Evolutionary conservation across 2,113 vertebrate species (phyloP), one percentile per base, ranked within the genome.

Genomic region (Neolamprologus ventralis): DNA sequence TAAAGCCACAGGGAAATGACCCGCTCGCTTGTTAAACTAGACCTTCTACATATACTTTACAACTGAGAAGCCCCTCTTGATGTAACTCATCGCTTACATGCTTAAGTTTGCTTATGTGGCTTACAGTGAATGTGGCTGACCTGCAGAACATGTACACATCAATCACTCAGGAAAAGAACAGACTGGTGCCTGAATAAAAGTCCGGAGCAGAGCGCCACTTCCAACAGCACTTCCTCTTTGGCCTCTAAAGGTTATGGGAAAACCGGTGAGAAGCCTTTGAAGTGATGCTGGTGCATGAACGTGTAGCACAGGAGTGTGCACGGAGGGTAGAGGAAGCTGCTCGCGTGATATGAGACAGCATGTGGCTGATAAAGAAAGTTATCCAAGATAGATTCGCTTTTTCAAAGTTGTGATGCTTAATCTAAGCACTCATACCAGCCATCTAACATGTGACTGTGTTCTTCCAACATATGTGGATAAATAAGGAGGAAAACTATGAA

Each of bases 21-120:
- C 87, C 13, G 5, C 91, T 84, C 85, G 82, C 92, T 91, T 94
- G 90, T 93, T 91, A 90, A 88, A 88, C 91, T 79, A 89, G 84
- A 88, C 84, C 65, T 83, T 89, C 81, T 88, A 85, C 83, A 84
- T 84, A 88, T 90, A 87, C 42, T 89, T 90, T 80, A 85, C 87
- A 85, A 80, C 83, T 83, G 53, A 86, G 80, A 81, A 88, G 81
- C 83, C 19, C 37, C 57, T 47, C 40, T 54, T 45, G 65, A 79
- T 84, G 87, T 47, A 85, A 92, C 86, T 85, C 35, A 88, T 16
- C 60, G 92, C 7, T 90, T 23, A 85, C 68, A 82, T 85, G 82
- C 57, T 90, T 82, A 80, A 31, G 85, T 82, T 60, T 37, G 33
- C 71, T 83, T 90, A 84, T 85, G 53, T 88, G 55, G 54, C 28